phyloP scores from a whole-genome alignment of 2,888 invertebrate species.

The Drosophila helvetica region DNA sequence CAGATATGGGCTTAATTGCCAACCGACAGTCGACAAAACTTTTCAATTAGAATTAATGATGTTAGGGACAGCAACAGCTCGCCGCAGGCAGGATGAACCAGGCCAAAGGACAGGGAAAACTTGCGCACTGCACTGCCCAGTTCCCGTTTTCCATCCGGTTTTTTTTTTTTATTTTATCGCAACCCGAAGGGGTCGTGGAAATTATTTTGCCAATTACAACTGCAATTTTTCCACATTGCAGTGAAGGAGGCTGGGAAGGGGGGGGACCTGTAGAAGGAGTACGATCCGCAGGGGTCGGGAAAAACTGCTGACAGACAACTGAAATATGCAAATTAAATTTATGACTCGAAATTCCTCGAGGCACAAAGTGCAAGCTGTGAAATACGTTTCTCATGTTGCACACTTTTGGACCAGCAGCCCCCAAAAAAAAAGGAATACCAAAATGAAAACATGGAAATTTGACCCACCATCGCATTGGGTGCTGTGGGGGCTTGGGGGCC shows the following conservation, averaged over 20 bases:
- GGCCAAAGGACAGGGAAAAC: conserved; percentile 13
- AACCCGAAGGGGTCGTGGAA: conserved; percentile 18
- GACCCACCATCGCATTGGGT: conserved; percentile 25
- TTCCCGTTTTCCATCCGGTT: neutral
- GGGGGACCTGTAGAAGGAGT: conserved; percentile 4
- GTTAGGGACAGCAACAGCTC: conserved; percentile 31
- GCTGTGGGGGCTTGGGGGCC: neutral
- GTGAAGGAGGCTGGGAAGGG: too few species aligned
- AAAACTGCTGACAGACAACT: conserved; percentile 32
- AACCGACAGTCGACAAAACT: conserved; percentile 52
- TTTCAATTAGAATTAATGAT: conserved; percentile 67
- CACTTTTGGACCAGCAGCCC: conserved; percentile 34
- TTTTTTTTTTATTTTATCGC: too few species aligned
- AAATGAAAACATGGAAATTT: conserved; percentile 10
- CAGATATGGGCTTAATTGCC: conserved; percentile 59
- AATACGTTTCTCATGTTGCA: conserved; percentile 51
- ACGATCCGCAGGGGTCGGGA: neutral
- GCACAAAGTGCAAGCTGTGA: conserved; percentile 38
- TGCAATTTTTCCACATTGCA: conserved; percentile 50
- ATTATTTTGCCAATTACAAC: conserved; percentile 65
- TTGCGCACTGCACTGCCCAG: conserved; percentile 24
- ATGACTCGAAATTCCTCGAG: conserved; percentile 46
- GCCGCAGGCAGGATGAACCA: conserved; percentile 4
- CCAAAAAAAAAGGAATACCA: neutral
- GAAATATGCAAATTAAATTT: conserved; percentile 64